Conservation (phyloP, 2,888 invertebrate species). For the Schizotus pectinicornis region DNA sequence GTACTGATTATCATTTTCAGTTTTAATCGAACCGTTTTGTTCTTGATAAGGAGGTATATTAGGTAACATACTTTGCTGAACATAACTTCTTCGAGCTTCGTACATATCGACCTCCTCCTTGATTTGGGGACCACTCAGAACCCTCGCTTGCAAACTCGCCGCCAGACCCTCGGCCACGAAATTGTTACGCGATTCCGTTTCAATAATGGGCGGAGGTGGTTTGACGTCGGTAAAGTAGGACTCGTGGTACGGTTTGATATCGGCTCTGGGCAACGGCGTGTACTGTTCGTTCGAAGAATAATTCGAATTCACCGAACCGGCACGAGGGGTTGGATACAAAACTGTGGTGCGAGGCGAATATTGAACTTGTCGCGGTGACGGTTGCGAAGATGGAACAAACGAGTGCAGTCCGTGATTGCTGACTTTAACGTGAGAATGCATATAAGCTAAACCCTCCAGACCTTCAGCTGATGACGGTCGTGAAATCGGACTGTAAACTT, state of each 20-base stretch:
- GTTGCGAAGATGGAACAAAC: conserved; percentile 46
- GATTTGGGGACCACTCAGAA: conserved; percentile 61
- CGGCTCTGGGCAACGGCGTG: conserved; percentile 70
- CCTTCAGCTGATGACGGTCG: conserved; percentile 63
- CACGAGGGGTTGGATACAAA: conserved; percentile 38
- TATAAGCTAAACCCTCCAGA: conserved; percentile 54
- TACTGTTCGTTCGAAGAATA: conserved; percentile 55
- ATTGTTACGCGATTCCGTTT: conserved; percentile 49
- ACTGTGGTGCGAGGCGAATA: conserved; percentile 55
- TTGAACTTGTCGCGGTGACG: conserved; percentile 47
- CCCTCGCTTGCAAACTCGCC: conserved; percentile 81
- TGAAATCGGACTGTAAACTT: conserved; percentile 64
- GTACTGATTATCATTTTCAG: conserved; percentile 45
- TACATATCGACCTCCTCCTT: conserved; percentile 54
- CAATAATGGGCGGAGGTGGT: conserved; percentile 55
- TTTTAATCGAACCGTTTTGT: conserved; percentile 36
- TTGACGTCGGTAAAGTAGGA: conserved; percentile 72
- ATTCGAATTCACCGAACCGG: conserved; percentile 37
- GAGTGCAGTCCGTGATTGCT: conserved; percentile 35
- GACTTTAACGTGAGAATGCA: conserved; percentile 52
- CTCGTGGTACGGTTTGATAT: conserved; percentile 75
- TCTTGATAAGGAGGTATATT: conserved; percentile 44
- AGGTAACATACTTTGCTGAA: conserved; percentile 44
- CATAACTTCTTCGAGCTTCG: conserved; percentile 45
- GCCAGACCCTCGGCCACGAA: conserved; percentile 72